A percentile compares a stretch with the other conserved stretches of the same genome.
Conservation (phyloP, 2,888 invertebrate genomes). For the Lacanobia wlatinum region DNA sequence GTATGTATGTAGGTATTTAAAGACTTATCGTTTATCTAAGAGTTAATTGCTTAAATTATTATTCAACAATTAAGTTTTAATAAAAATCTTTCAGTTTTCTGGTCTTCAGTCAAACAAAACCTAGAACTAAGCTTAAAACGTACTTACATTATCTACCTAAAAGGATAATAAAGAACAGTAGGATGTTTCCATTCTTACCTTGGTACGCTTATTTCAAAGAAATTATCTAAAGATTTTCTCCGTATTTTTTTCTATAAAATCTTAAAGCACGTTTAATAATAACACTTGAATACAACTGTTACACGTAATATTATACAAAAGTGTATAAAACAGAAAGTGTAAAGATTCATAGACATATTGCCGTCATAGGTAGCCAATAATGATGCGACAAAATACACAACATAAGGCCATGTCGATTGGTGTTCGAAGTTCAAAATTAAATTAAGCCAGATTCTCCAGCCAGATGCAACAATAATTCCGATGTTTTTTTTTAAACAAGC, state of each 20-base stretch:
- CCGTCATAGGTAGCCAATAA: not conserved
- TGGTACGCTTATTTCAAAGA: conserved; percentile 7
- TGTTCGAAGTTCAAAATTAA: conserved; percentile 15
- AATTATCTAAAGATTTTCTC: conserved; percentile 20
- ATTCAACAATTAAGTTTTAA: too few species aligned
- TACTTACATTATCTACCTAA: too few species aligned
- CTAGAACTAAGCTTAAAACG: too few species aligned
- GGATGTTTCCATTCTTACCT: conserved; percentile 16
- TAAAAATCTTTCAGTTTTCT: too few species aligned
- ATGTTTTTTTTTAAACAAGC: not conserved
- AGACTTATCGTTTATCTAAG: too few species aligned
- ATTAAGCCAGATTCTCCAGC: not conserved
- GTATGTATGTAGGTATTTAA: too few species aligned
- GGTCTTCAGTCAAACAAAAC: too few species aligned
- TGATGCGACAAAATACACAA: not conserved
- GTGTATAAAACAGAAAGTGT: conserved; percentile 31
- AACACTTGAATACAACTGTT: conserved; percentile 37
- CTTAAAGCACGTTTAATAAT: conserved; percentile 21
- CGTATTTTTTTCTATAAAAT: conserved; percentile 41
- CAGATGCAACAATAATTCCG: not conserved
- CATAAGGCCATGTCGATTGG: conserved; percentile 33
- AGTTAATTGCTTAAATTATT: too few species aligned
- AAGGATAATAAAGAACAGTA: too few species aligned
- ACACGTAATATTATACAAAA: conserved; percentile 50
- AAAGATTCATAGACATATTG: conserved; percentile 19